Conservation (phyloP, 2,888 invertebrate species). For the Sesia apiformis region DNA sequence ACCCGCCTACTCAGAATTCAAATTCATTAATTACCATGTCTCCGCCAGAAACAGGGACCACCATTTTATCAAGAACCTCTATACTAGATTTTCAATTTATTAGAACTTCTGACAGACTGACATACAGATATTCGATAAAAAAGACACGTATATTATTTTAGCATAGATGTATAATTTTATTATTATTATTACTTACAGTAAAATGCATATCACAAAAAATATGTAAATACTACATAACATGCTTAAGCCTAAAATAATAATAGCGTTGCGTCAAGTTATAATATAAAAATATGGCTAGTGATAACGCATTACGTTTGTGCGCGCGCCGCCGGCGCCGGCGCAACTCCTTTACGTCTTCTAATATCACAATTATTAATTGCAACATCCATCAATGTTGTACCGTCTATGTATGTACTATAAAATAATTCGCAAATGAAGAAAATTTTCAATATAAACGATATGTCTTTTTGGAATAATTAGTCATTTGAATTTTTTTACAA, state of each 20-base stretch:
- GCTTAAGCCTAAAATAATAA: conserved; percentile 57
- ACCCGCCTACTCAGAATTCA: too few relatives aligned
- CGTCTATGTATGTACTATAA: background rate
- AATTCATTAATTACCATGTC: too few relatives aligned
- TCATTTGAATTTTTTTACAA: background rate
- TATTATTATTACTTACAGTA: conserved; percentile 72
- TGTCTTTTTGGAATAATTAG: conserved; percentile 38
- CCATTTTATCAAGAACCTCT: too few relatives aligned
- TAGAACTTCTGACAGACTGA: too few relatives aligned
- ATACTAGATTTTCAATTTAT: too few relatives aligned
- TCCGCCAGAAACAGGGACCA: too few relatives aligned
- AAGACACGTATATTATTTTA: background rate
- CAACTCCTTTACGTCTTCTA: conserved; percentile 29
- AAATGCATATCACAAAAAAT: conserved; percentile 74
- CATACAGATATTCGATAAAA: background rate
- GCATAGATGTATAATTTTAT: conserved; percentile 46
- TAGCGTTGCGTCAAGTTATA: conserved; percentile 29
- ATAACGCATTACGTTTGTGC: conserved; percentile 3
- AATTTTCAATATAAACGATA: conserved; percentile 28
- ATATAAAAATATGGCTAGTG: conserved; percentile 64
- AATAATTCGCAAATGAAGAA: background rate
- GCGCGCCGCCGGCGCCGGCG: background rate
- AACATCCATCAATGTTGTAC: conserved; percentile 32
- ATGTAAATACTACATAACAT: conserved; percentile 73
- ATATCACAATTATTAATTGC: conserved; percentile 66